Conservation (phyloP, 2,113 vertebrate genomes). For the Upupa epops region DNA sequence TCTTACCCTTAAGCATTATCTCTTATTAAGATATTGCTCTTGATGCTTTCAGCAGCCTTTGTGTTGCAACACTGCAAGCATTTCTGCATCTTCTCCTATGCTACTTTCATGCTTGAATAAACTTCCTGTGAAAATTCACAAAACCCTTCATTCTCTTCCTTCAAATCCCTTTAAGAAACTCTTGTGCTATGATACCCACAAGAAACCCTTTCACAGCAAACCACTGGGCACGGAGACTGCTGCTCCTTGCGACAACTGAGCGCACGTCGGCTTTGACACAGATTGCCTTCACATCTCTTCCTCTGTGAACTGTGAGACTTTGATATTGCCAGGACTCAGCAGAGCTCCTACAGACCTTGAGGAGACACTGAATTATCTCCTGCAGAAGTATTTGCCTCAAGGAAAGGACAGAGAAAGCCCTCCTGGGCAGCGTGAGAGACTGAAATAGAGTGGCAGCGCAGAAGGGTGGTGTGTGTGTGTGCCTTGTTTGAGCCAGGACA, state of each 20-base stretch:
- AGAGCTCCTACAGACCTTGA: not conserved
- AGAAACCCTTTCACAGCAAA: not conserved
- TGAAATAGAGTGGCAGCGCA: not conserved
- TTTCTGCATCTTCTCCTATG: not conserved
- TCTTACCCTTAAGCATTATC: not conserved
- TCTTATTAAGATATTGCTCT: not conserved
- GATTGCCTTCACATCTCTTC: not conserved
- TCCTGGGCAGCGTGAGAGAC: not conserved
- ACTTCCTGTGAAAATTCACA: not conserved
- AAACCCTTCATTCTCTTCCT: not conserved
- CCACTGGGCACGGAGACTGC: rapidly evolving
- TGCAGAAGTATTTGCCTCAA: not conserved
- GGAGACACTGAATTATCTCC: not conserved
- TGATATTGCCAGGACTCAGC: rapidly evolving
- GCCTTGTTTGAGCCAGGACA: not conserved
- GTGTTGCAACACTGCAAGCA: not conserved
- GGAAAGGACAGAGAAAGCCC: not conserved
- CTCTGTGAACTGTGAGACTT: not conserved
- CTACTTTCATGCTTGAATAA: not conserved
- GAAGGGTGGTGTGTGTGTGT: rapidly evolving
- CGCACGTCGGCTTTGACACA: rapidly evolving
- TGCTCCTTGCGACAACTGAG: not conserved
- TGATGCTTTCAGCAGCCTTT: not conserved
- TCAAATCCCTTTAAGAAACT: not conserved
- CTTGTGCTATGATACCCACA: not conserved